Percentiles rank a stretch among this genome's conserved stretches.
phyloP scores from a whole-genome alignment of 1,140 invertebrate species.

The Caenorhabditis latens region DNA sequence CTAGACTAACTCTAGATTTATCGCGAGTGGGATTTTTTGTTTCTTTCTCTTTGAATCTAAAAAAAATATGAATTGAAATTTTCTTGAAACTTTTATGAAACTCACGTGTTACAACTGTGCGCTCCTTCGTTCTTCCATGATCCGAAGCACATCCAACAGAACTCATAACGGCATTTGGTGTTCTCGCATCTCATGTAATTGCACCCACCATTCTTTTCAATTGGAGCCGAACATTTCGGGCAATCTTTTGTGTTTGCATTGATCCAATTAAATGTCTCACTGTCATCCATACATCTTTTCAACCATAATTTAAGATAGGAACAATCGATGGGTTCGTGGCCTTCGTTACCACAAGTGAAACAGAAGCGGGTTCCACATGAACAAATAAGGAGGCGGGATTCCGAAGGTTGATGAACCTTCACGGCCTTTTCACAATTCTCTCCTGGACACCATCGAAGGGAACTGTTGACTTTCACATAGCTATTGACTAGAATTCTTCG shows the following conservation, averaged over 20 bases:
- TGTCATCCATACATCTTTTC: conserved; percentile 99
- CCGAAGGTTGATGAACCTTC: conserved; percentile 89
- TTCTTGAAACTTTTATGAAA: background rate
- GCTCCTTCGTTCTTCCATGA: conserved; percentile 78
- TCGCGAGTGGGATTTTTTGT: conserved; percentile 49
- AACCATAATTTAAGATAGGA: conserved; percentile 94
- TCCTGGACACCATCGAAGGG: conserved; percentile 96
- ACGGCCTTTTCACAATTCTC: conserved; percentile 96
- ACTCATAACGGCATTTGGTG: conserved; percentile 96
- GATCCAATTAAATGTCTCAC: conserved; percentile 99
- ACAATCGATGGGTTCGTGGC: conserved; percentile 98
- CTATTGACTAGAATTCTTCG: conserved; percentile 98
- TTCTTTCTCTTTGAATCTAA: conserved; percentile 55
- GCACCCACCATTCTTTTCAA: conserved; percentile 90
- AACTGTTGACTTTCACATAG: conserved; percentile 95
- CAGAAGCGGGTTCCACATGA: conserved; percentile 83
- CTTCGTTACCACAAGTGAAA: conserved; percentile 96
- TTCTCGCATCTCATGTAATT: conserved; percentile 99
- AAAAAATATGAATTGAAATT: background rate
- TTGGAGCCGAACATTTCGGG: conserved; percentile 71
- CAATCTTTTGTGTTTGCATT: conserved; percentile 93
- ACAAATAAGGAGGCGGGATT: conserved; percentile 93
- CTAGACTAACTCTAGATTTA: conserved; percentile 88
- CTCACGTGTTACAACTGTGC: background rate
- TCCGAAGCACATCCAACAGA: conserved; percentile 98